Conservation (phyloP, 1,140 invertebrate genomes). For the Drosophila elegans region DNA sequence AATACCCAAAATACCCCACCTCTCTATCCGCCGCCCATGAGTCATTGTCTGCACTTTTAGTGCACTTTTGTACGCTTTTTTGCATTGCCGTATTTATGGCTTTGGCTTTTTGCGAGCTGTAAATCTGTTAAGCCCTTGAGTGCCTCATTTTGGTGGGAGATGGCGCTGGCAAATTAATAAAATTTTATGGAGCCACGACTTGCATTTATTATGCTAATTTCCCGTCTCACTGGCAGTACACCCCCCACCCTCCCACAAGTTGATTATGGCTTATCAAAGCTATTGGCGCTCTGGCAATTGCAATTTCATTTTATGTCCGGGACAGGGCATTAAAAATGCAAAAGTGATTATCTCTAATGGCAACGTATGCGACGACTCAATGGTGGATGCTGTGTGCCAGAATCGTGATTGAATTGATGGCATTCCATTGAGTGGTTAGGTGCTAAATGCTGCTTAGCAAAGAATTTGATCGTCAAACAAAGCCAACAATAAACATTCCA, state of each 20-base stretch:
- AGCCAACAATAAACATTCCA: slow-evolving; percentile 42
- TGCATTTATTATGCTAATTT: slow-evolving; percentile 75
- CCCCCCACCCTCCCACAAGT: neutral
- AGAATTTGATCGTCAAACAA: slow-evolving; percentile 29
- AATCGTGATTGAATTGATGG: slow-evolving; percentile 54
- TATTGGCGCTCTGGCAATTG: slow-evolving; percentile 61
- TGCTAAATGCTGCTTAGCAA: slow-evolving; percentile 15
- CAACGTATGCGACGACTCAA: slow-evolving; percentile 43
- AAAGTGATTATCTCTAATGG: slow-evolving; percentile 77
- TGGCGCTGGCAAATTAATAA: slow-evolving; percentile 64
- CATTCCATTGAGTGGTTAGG: neutral
- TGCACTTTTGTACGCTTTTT: slow-evolving; percentile 48
- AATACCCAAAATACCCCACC: neutral
- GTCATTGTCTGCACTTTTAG: slow-evolving; percentile 57
- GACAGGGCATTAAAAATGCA: slow-evolving; percentile 64
- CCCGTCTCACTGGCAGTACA: slow-evolving; percentile 15
- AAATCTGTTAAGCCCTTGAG: slow-evolving; percentile 79
- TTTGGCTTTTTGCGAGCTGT: slow-evolving; percentile 52
- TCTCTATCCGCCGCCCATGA: neutral
- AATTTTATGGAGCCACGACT: slow-evolving; percentile 67
- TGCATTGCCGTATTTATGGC: slow-evolving; percentile 60
- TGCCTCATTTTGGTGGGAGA: slow-evolving; percentile 35
- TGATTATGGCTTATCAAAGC: slow-evolving; percentile 72
- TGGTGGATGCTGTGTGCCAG: slow-evolving; percentile 27
- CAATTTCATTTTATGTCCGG: slow-evolving; percentile 67